Evolutionary conservation across 2,888 invertebrate species (phyloP).

Genomic region (Tortricodes alternella): DNA sequence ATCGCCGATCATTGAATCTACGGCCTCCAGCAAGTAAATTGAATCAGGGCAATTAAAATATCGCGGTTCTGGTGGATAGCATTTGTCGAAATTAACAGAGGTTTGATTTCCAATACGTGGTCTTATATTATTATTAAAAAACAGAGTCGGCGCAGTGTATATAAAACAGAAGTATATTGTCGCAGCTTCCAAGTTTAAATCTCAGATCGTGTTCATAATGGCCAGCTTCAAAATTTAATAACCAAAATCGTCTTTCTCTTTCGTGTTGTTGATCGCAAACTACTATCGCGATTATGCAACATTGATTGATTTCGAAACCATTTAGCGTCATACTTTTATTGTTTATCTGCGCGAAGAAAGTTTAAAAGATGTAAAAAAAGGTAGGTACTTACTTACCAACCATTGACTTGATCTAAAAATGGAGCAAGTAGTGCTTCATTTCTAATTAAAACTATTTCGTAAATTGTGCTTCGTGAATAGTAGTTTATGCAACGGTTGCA

Average conservation of each 20-base stretch:
- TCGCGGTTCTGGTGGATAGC: background rate
- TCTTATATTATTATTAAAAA: background rate
- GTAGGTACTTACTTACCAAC: too few relatives aligned
- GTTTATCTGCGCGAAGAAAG: slow-evolving; percentile 11
- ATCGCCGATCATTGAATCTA: background rate
- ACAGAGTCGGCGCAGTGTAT: background rate
- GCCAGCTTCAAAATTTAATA: background rate
- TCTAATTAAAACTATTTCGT: too few relatives aligned
- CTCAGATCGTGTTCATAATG: slow-evolving; percentile 4
- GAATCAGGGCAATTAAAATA: background rate
- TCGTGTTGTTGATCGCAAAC: background rate
- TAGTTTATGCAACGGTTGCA: too few relatives aligned
- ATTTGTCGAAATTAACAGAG: background rate
- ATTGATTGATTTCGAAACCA: slow-evolving; percentile 1
- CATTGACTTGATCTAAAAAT: background rate
- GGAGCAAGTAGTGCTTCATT: background rate
- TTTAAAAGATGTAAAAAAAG: slow-evolving; percentile 5
- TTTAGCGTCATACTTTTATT: slow-evolving; percentile 18
- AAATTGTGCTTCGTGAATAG: too few relatives aligned
- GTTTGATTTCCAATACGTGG: background rate
- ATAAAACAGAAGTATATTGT: background rate
- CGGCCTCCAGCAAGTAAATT: background rate
- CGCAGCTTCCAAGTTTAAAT: background rate
- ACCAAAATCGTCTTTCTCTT: background rate
- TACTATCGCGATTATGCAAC: slow-evolving; percentile 10